Base-by-base conservation (phyloP, 1,140 invertebrate species). In the Homalodisca vitripennis region DNA sequence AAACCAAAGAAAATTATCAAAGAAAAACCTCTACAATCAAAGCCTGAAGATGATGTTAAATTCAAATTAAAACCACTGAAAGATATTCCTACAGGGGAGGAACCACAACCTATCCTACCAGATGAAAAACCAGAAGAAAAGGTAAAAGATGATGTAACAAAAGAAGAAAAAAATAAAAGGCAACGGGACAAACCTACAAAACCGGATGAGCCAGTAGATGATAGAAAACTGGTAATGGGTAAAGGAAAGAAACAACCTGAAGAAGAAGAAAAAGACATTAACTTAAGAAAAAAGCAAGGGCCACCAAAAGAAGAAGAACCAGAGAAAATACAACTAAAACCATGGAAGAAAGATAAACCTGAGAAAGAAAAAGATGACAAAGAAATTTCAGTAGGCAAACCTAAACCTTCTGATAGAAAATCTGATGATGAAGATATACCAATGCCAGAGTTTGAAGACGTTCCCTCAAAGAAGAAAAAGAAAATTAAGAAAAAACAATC, bases 211-310 rank as follows among this genome's bases (percentile, higher is more conserved):
- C 70, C 72, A 46, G 64, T 66, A 48, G 81, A 83, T 70, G 79
- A 81, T 62, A 76, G 79, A 70, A 75, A 76, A 6, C 74, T 85
- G 1, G 83, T 79, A 1, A 41, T 72, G 3, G 78, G 77, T 3
- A 78, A 76, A 67, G 74, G 77, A n/a, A 77, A 79, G 69, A 77
- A 82, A 64, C 76, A 79, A 53, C 72, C 74, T 22, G 64, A 75
- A 63, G 73, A 77, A 34, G 71, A 74, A 64, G 73, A 80, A 51
- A 77, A 81, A 72, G 77, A 81, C 71, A 75, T 82, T 3, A 74
- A 75, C 71, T 77, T 76, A 12, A 83, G 81, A 67, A 80, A 81
- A 64, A 79, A 83, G 47, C 79, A 76, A 80, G 79, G 72, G 71
- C 77, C 68, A 65, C 72, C 72, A 20, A 74, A 77, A 48, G 75